Evolutionary conservation across 2,888 invertebrate genomes (phyloP), one percentile per base, ranked within the genome.

Genomic region (Myathropa florea): DNA sequence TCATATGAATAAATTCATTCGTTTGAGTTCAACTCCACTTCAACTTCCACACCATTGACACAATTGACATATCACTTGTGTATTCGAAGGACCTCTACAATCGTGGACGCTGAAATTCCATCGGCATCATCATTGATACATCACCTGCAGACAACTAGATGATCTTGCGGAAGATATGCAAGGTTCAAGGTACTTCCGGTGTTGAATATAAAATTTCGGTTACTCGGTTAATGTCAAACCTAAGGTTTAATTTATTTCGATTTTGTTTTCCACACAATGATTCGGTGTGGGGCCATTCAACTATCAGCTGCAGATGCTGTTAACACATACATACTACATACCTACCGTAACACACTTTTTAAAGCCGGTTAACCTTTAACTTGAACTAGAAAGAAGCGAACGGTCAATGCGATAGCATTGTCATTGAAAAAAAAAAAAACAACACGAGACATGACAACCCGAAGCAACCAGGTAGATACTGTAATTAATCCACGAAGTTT

Each of bases 361-460:
- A 23, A 79, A 83, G 79, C 83, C 79, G 83, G 83, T 73, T 75
- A 73, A 83, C 83, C 79, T 83, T 83, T 79, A 83, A 83, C 83
- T 83, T 83, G 83, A 83, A 83, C 83, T 83, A 83, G 79, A 83
- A 83, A 83, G 21, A 57, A 68, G 33, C 10, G 63, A 63, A 57
- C 30, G 68, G 30, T 79, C 65, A 83, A 63, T 64, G 57, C 57
- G 33, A 73, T 12, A 53, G n/a, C 39, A 57, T 9, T 59, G 79
- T 65, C 83, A 83, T 70, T 83, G 79, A 78, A 39, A n/a, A 39
- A 46, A 18, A 46, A 46, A n/a, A 18, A 46, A 46, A n/a, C 39
- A n/a, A 18, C 18, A 18, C 46, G 18, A 57, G 24, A 14, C 57
- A 57, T 24, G 57, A 24, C 24, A 26, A 14, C 14, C 24, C 24